Conservation (phyloP, 2,797 vertebrate species). For the Crenuchus spilurus region DNA sequence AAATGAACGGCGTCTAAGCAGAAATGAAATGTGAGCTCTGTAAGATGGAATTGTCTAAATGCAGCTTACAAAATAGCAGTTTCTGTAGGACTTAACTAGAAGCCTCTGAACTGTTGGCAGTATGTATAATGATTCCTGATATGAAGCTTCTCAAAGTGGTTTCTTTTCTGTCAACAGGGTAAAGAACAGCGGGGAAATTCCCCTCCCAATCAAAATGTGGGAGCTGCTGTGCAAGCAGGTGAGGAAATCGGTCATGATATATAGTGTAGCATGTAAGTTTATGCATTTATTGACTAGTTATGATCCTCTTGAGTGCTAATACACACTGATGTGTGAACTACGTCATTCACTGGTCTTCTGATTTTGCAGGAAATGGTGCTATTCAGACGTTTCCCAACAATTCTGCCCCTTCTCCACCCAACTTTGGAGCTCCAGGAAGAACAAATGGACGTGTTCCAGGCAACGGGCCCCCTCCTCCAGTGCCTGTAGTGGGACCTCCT, state of each 20-base stretch:
- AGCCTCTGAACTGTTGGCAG: no score
- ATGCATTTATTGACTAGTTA: no score
- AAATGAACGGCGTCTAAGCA: no score
- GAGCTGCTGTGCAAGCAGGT: constrained; percentile 87
- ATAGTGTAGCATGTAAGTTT: no score
- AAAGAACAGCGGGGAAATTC: constrained; percentile 91
- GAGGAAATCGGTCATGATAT: constrained; percentile 64
- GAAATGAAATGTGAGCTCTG: no score
- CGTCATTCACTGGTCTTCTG: constrained; percentile 4
- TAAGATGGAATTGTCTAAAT: no score
- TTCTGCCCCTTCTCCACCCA: constrained; percentile 65
- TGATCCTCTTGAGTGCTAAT: no score
- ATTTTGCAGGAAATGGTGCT: constrained; percentile 87
- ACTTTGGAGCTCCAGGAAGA: constrained; percentile 81
- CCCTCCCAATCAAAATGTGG: constrained; percentile 86
- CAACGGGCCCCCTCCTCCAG: constrained; percentile 70
- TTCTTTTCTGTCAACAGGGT: constrained; percentile 72
- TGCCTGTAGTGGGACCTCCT: constrained; percentile 64
- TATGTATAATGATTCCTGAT: constrained; percentile 4
- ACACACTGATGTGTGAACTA: not conserved
- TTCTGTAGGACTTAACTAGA: no score
- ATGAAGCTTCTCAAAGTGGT: not conserved
- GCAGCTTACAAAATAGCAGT: no score
- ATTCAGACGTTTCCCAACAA: constrained; percentile 78
- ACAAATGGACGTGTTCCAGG: constrained; percentile 84